phyloP scores from a whole-genome alignment of 30 jellyfish, hydroid and myxozoan species.

The Clytia hemisphaerica region DNA sequence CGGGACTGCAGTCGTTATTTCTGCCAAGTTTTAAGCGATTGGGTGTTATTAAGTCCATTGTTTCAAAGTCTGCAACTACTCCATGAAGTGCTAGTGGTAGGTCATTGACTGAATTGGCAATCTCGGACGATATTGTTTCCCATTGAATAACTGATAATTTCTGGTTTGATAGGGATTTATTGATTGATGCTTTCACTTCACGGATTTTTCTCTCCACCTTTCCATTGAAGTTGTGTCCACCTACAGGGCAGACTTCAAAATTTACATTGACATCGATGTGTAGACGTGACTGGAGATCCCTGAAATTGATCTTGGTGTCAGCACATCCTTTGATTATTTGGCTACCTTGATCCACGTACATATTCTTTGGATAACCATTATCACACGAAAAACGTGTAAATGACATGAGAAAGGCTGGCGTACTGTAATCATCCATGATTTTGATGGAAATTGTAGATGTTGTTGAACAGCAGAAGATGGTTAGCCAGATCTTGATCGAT shows the following conservation, averaged over 20 bases:
- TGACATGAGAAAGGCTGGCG: background rate
- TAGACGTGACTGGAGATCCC: too few species aligned
- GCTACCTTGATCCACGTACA: background rate
- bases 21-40: too few species aligned
- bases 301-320: background rate
- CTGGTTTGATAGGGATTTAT: background rate
- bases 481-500: too few species aligned
- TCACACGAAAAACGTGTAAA: too few species aligned
- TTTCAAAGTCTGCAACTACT: background rate
- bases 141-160: background rate
- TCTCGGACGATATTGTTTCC: too few species aligned
- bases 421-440: background rate
- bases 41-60: background rate
- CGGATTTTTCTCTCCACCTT: background rate
- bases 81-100: too few species aligned
- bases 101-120: too few species aligned
- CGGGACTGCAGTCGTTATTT: background rate
- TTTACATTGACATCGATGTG: background rate
- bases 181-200: background rate
- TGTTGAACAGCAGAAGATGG: too few species aligned
- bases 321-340: too few species aligned
- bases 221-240: constrained; percentile 1
- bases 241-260: too few species aligned
- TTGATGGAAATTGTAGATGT: too few species aligned
- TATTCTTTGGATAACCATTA: constrained; percentile 1